phyloP scores from a whole-genome alignment of 2,888 invertebrate species.

The Macrophya alboannulata region DNA sequence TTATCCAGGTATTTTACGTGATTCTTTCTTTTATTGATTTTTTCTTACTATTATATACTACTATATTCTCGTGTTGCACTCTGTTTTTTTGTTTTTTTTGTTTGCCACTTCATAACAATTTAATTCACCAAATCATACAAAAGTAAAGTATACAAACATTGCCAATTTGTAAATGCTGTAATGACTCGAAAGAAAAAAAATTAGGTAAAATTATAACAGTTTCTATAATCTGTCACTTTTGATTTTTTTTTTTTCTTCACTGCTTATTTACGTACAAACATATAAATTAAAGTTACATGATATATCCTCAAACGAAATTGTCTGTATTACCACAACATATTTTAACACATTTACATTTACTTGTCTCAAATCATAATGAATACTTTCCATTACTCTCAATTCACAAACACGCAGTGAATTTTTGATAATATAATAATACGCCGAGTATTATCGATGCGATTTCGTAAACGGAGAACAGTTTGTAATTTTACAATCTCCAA shows the following conservation, averaged over 20 bases:
- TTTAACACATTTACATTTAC: constrained; percentile 72
- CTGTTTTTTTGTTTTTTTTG: constrained; percentile 4
- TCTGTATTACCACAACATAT: constrained; percentile 70
- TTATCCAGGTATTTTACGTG: neutral
- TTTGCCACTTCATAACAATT: neutral
- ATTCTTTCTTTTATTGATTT: neutral
- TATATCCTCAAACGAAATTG: constrained; percentile 61
- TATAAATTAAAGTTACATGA: constrained; percentile 45
- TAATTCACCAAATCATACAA: constrained; percentile 8
- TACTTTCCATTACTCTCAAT: constrained; percentile 64
- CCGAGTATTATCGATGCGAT: neutral
- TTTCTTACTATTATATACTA: constrained; percentile 1
- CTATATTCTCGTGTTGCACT: constrained; percentile 13
- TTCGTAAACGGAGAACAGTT: neutral
- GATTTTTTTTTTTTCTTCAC: constrained; percentile 71
- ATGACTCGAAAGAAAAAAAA: constrained; percentile 51
- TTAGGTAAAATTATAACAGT: constrained; percentile 50
- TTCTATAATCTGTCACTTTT: constrained; percentile 52
- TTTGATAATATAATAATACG: neutral
- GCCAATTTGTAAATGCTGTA: constrained; percentile 59
- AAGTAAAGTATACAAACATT: constrained; percentile 53
- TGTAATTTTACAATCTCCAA: neutral
- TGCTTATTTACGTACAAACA: constrained; percentile 69
- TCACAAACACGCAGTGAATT: neutral
- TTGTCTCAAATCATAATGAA: constrained; percentile 71